Base-by-base conservation (phyloP, 2,113 vertebrate species). In the Rhizomys pruinosus region DNA sequence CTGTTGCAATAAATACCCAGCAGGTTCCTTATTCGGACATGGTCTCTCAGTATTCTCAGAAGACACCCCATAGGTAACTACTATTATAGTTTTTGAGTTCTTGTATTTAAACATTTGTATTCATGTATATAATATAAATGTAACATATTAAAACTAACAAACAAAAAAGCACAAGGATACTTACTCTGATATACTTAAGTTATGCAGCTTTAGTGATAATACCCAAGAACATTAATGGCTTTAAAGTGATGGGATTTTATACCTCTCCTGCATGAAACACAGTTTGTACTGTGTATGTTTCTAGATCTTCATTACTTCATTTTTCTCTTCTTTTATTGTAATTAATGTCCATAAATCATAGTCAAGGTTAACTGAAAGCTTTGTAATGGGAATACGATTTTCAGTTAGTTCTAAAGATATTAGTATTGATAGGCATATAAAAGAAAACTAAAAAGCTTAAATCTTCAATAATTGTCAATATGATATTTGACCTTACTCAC, bases 61-160 rank as follows among this genome's bases (percentile, higher is more conserved):
- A 6, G 6, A 52, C 6, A 64, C 73, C 69, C 64, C 9, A 4
- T 17, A 8, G 80, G 4, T 44, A 44, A 19, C 6, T 85, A 37
- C 7, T 17, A n/a, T 25, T 72, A 13, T 3, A 37, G 12, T 57
- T n/a, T 78, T 90, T 90, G 37, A 59, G 39, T 68, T 92, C 32
- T 32, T 59, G 15, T 15, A 32, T 19, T 76, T 81, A 81, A 74
- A 55, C 5, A 7, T 7, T 76, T 74, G 11, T 34, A 79, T 64
- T 23, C 4, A 8, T 71, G 15, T 44, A 37, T 29, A 23, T 11
- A 47, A 8, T 32, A n/a, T 34, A n/a, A 11, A 34, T n/a, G 20
- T 8, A 44, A 52, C 84, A 72, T 52, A 72, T 90, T 78, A 13
- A 8, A 96, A 42, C 61, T 80, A 79, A 79, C 32, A 90, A 91